A percentile compares a stretch with the other conserved stretches of the same genome.
Conservation (phyloP, 2,888 invertebrate species). For the Drosophila hamatofila region DNA sequence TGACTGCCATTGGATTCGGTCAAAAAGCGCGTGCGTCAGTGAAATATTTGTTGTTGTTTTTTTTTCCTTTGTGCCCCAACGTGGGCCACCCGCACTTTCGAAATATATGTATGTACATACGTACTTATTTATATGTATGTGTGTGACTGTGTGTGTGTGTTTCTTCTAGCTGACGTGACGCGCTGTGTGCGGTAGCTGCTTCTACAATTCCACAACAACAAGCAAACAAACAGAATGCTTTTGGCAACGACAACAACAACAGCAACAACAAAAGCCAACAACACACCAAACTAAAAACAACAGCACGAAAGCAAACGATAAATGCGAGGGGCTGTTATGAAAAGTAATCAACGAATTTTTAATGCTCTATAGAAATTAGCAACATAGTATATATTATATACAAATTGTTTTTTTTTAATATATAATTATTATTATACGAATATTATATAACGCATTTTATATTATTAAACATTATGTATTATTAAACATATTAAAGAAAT, state of each 20-base stretch:
- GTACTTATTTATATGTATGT: not conserved
- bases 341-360: conserved; percentile 24
- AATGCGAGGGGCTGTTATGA: not conserved
- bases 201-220: conserved; percentile 41
- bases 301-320: conserved; percentile 36
- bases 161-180: conserved; percentile 60
- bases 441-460: no score
- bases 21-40: conserved; percentile 71
- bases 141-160: conserved; percentile 14
- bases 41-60: conserved; percentile 52
- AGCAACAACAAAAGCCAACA: conserved; percentile 34
- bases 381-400: no score
- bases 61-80: conserved; percentile 12
- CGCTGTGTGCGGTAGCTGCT: conserved; percentile 58
- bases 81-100: conserved; percentile 63
- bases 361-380: conserved; percentile 27
- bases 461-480: no score
- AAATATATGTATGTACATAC: conserved; percentile 16
- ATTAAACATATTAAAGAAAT: no score
- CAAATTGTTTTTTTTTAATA: no score
- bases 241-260: conserved; percentile 53
- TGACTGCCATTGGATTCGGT: conserved; percentile 35
- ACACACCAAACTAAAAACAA: conserved; percentile 27
- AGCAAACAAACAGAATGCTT: conserved; percentile 52
- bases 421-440: no score